A percentile compares a stretch with the other conserved stretches of the same genome.
Evolutionary conservation across 2,888 invertebrate genomes (phyloP).

Genomic region (Falcaria lacertinaria): DNA sequence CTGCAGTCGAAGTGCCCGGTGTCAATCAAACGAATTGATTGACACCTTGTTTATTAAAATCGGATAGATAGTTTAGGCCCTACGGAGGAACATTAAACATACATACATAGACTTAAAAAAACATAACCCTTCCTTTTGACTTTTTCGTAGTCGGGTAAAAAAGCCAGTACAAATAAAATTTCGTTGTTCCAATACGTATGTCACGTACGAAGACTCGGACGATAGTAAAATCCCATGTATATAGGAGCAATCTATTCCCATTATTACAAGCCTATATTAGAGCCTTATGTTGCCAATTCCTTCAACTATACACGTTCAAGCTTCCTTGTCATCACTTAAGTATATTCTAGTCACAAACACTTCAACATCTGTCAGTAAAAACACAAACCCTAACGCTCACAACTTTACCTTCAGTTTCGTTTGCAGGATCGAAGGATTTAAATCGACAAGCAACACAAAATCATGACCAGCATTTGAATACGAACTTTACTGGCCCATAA

Average conservation of each 20-base stretch:
- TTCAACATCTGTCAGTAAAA: background rate
- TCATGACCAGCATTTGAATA: conserved; percentile 14
- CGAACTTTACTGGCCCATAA: conserved; percentile 12
- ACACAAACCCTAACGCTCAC: background rate
- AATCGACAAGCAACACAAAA: conserved; percentile 18
- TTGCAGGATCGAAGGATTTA: conserved; percentile 9
- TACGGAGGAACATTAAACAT: no score
- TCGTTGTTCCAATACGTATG: no score
- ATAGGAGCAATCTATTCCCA: background rate
- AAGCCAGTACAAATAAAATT: no score
- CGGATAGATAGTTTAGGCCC: no score
- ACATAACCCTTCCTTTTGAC: no score
- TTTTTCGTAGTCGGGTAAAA: no score
- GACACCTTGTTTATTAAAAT: no score
- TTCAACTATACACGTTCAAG: background rate
- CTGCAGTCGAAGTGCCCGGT: no score
- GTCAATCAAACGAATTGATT: no score
- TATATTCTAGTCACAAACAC: background rate
- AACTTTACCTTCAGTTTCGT: conserved; percentile 3
- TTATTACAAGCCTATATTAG: background rate
- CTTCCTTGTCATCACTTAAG: conserved; percentile 5
- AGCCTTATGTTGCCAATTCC: background rate
- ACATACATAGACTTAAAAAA: no score
- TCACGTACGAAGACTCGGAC: no score
- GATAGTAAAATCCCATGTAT: background rate